Evolutionary conservation across 2,797 vertebrate species (phyloP).

Genomic region (Pterois miles): DNA sequence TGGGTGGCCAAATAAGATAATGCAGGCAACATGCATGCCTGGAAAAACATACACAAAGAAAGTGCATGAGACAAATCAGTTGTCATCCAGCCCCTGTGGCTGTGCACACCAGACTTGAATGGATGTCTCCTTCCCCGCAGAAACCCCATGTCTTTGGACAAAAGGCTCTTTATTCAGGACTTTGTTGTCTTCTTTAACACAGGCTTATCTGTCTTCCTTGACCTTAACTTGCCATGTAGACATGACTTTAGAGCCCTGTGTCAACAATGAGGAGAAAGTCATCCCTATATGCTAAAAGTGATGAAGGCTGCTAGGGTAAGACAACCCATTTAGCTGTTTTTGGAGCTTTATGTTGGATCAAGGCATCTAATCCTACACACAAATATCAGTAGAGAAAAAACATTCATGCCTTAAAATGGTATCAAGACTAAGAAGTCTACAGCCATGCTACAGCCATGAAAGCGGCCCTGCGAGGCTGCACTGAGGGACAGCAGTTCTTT

Average conservation of each 20-base stretch:
- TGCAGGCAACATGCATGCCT: slow-evolving; percentile 4
- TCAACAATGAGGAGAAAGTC: slow-evolving; percentile 73
- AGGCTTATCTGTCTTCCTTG: slow-evolving; percentile 74
- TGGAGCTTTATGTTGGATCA: slow-evolving; percentile 4
- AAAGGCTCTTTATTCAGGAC: slow-evolving; percentile 74
- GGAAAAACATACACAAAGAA: slow-evolving; percentile 28
- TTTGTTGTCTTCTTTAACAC: slow-evolving; percentile 73
- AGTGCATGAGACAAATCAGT: slow-evolving; percentile 20
- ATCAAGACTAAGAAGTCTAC: neutral
- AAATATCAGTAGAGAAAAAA: slow-evolving; percentile 12
- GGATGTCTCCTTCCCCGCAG: slow-evolving; percentile 36
- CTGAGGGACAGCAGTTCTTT: neutral
- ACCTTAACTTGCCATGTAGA: slow-evolving; percentile 79
- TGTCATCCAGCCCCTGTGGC: slow-evolving; percentile 18
- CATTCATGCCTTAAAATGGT: neutral
- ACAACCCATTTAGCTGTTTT: slow-evolving; percentile 18
- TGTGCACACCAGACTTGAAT: slow-evolving; percentile 37
- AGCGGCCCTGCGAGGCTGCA: neutral
- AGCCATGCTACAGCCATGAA: neutral
- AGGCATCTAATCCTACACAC: neutral
- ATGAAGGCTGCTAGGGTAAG: slow-evolving; percentile 2
- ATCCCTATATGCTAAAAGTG: slow-evolving; percentile 35
- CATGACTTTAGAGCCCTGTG: slow-evolving; percentile 74
- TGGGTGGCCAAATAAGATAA: slow-evolving; percentile 31
- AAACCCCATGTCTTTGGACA: slow-evolving; percentile 64